Base-by-base conservation (phyloP, 2,888 invertebrate species). In the Drosophila rellima region DNA sequence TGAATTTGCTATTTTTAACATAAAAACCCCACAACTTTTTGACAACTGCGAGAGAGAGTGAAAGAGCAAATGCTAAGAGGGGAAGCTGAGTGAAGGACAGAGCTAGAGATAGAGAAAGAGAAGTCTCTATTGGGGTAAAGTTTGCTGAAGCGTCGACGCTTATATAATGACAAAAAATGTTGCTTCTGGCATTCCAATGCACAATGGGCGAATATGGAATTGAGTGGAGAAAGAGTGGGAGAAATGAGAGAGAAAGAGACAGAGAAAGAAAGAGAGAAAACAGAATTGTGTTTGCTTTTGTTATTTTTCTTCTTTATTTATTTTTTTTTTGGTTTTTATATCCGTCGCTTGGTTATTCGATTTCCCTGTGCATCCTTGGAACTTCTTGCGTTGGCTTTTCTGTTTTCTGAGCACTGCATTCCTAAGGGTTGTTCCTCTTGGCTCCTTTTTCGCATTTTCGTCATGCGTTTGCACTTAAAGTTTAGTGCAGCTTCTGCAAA, bases 351-450 rank as follows among this genome's bases (percentile, higher is more conserved):
- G 44, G 44, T 69, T 72, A 71, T 77, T 78, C 70, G 67, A 82
- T 82, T 75, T 77, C 54, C 63, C 51, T 57, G 44, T 73, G 66
- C 68, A 66, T 65, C 67, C 63, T 64, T 35, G 40, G 26, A 29
- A 47, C 37, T 51, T 52, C 35, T 56, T 74, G 40, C n/a, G n/a
- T 72, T 71, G 42, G 42, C 42, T 20, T 42, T 23, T 47, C 5
- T 35, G 33, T 35, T 35, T 35, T 35, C 2, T 35, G 6, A 50
- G 26, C 13, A 55, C 42, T 70, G 71, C 76, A 77, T 62, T 80
- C 77, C 65, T 79, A 77, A 67, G 82, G 82, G 82, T 82, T 82
- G 82, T 64, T 82, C 40, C 72, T 61, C 6, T 52, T 62, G 31
- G 64, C 69, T 74, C 23, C 62, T 71, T 18, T 54, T 71, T 42